A percentile compares a stretch with the other conserved stretches of the same genome.
phyloP scores from a whole-genome alignment of 2,113 vertebrate genomes.

The Ranitomeya variabilis region DNA sequence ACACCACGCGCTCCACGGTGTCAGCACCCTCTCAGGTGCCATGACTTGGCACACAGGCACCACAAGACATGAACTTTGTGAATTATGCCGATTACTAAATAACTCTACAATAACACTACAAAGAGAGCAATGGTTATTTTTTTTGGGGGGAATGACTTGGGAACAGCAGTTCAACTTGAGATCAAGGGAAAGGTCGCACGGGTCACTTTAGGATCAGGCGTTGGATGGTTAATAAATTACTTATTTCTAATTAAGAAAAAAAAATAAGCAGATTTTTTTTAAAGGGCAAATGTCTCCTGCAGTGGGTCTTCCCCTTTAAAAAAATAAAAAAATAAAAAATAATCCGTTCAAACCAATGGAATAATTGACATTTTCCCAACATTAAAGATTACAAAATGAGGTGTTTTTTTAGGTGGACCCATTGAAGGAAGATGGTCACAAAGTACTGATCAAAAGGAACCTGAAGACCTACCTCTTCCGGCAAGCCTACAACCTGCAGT shows the following conservation, averaged over 20 bases:
- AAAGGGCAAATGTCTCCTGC: background rate
- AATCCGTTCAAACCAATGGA: no score
- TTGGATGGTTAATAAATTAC: background rate
- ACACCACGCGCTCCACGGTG: background rate
- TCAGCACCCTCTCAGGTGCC: conserved; percentile 17
- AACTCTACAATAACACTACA: background rate
- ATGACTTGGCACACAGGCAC: background rate
- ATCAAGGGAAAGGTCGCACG: conserved; percentile 6
- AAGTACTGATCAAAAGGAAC: no score
- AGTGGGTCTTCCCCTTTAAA: background rate
- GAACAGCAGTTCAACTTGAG: background rate
- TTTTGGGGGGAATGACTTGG: background rate
- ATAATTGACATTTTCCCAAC: no score
- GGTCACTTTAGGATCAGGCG: background rate
- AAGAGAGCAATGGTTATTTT: background rate
- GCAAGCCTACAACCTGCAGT: no score
- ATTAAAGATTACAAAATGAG: no score
- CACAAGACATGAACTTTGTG: background rate
- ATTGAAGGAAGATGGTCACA: no score
- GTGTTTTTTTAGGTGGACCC: no score
- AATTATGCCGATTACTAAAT: conserved; percentile 14
- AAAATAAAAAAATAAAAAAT: no score
- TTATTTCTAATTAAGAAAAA: conserved; percentile 3
- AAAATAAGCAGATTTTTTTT: background rate
- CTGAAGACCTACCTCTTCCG: no score